Base-by-base conservation (phyloP, 1,140 invertebrate genomes). In the Trichonephila clavata region DNA sequence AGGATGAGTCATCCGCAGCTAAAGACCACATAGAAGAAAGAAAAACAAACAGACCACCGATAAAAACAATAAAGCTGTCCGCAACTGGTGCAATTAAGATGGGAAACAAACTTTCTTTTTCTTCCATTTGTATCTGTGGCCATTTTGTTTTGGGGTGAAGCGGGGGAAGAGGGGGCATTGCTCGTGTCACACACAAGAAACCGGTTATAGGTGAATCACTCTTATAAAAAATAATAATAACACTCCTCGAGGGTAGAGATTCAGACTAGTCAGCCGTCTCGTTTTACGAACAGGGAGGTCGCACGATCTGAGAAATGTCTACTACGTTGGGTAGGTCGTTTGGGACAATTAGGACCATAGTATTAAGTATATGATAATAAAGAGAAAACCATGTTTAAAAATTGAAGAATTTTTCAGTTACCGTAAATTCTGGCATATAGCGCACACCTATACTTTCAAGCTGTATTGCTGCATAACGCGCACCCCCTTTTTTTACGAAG, bases 11-110 rank as follows among this genome's bases (percentile, higher is more conserved):
- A 77, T 27, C 65, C 20, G 5, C 60, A 61, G 21, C 7, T 24
- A 65, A 24, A 27, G 68, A 24, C 68, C 27, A 18, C 24, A 77
- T 27, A 7, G 50, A 14, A 27, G 21, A 8, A 65, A 65, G 63
- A 21, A 32, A 77, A 77, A 77, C 24, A 77, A 77, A 77, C 68
- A 77, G 27, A 77, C 68, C 32, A 24, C 16, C 68, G 27, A 77
- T 77, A 27, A 77, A 77, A 77, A 32, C 27, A 77, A 77, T 77
- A 77, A 27, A 27, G 68, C 68, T 77, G 68, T 77, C 68, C 68
- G 14, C 68, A 77, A 77, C 68, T 18, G 68, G 24, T 27, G 68
- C 68, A 77, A 77, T 77, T 77, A 77, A 77, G 18, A 39, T 24
- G 32, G 18, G 71, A 32, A 77, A 32, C 71, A 32, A 77, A 32